Percentiles rank a stretch among this genome's conserved stretches.
These are phyloP conservation scores for Rhyacichthys aspro DNA, from an alignment of 2,797 vertebrate genomes.

Conservation along the genomic window DNA sequence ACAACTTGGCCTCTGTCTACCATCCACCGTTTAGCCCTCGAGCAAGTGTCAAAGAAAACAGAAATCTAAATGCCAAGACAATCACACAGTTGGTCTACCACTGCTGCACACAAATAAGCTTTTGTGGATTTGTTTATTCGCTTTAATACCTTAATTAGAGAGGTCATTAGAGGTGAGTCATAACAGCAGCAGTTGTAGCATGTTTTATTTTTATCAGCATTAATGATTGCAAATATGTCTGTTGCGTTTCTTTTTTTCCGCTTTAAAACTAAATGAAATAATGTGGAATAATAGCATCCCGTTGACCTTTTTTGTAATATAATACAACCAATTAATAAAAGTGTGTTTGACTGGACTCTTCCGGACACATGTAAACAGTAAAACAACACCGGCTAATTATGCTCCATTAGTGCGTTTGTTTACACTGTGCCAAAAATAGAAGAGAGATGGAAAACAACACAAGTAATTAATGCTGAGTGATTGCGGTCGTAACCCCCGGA, in stretches of 20 bases:
- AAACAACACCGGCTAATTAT: conserved; percentile 69
- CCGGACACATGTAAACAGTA: conserved; percentile 47
- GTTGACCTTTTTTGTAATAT: conserved; percentile 50
- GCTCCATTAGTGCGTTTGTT: conserved; percentile 68
- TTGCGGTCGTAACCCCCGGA: conserved; percentile 32
- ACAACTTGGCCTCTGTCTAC: conserved; percentile 22
- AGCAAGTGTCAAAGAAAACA: conserved; percentile 32
- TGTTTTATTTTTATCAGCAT: conserved; percentile 1
- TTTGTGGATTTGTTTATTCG: conserved; percentile 48
- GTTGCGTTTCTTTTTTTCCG: conserved; percentile 2
- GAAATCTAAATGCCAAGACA: conserved; percentile 58
- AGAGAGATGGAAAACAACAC: conserved; percentile 38
- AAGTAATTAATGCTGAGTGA: conserved; percentile 37
- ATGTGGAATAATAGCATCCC: conserved; percentile 20
- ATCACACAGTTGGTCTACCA: conserved; percentile 51
- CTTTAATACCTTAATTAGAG: conserved; percentile 3
- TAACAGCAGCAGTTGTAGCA: too few species aligned
- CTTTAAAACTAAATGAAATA: conserved; percentile 9
- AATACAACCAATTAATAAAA: conserved; percentile 61
- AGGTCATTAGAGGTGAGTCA: too few species aligned
- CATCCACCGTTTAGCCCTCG: conserved; percentile 6
- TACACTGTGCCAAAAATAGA: conserved; percentile 55
- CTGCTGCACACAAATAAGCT: conserved; percentile 24
- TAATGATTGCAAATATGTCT: conserved; percentile 6
- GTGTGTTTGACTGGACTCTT: conserved; percentile 54